Conservation (phyloP, 2,113 vertebrate genomes). For the Lasiurus borealis region DNA sequence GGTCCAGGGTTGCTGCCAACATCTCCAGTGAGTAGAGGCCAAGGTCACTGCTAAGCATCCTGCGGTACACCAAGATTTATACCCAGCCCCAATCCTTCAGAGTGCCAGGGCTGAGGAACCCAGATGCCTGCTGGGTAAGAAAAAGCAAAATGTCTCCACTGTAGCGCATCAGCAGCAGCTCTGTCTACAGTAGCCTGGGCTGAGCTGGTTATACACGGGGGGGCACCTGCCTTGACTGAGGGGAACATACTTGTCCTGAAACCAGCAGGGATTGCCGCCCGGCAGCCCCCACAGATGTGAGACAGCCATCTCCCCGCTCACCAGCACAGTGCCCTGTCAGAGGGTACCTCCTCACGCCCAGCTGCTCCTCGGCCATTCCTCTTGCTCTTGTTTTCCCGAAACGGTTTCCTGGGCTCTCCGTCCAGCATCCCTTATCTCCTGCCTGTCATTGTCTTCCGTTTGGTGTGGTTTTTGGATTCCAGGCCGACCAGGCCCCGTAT, state of each 20-base stretch:
- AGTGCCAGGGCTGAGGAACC: background rate
- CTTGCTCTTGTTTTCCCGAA: slow-evolving; percentile 53
- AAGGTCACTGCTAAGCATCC: background rate
- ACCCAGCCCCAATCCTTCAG: background rate
- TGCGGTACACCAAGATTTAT: background rate
- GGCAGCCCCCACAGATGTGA: slow-evolving; percentile 59
- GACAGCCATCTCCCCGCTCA: slow-evolving; percentile 59
- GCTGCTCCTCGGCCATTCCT: slow-evolving; percentile 49
- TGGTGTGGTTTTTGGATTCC: slow-evolving; percentile 76
- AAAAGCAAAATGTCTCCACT: slow-evolving; percentile 7
- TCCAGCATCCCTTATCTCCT: slow-evolving; percentile 71
- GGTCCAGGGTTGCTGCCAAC: background rate
- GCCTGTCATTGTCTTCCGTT: slow-evolving; percentile 72
- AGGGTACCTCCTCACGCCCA: background rate
- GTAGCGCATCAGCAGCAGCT: background rate
- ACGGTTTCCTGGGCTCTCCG: slow-evolving; percentile 57
- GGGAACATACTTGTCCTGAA: slow-evolving; percentile 57
- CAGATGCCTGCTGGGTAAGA: background rate
- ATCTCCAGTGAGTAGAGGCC: background rate
- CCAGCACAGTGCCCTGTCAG: background rate
- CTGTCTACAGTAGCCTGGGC: background rate
- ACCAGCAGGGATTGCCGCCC: slow-evolving; percentile 42
- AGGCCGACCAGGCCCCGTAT: slow-evolving; percentile 65
- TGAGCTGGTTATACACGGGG: background rate
- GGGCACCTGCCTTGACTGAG: background rate